Percentiles rank a stretch among this genome's conserved stretches.
These are phyloP conservation scores for Lepidothrix coronata DNA, from an alignment of 2,113 vertebrate species.

Conservation along the genomic window DNA sequence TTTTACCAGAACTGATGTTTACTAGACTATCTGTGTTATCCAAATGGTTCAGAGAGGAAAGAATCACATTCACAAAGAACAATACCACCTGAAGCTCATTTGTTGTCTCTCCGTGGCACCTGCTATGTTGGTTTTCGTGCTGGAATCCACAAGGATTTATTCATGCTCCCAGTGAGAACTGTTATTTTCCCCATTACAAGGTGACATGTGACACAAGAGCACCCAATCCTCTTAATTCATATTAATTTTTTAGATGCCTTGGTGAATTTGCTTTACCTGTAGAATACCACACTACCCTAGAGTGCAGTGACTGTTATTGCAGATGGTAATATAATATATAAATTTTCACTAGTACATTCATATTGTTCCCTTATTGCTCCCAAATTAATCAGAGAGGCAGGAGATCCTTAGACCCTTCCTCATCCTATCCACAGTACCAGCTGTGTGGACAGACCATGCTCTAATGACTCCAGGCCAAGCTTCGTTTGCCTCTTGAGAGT, in stretches of 20 bases:
- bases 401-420: neutral
- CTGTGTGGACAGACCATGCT: neutral
- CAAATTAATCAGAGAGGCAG: neutral
- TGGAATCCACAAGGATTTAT: neutral
- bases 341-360: neutral
- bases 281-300: neutral
- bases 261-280: neutral
- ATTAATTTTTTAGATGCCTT: neutral
- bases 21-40: neutral
- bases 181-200: neutral
- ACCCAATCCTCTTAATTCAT: neutral
- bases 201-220: neutral
- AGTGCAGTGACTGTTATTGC: neutral
- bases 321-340: neutral
- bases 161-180: neutral
- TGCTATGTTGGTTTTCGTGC: neutral
- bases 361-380: rapidly evolving
- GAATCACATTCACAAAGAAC: neutral
- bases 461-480: neutral
- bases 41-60: neutral
- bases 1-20: neutral
- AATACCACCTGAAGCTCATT: neutral
- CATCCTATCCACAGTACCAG: neutral
- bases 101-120: neutral
- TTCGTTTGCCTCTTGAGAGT: neutral